Percentiles rank a stretch among this genome's conserved stretches.
phyloP scores from a whole-genome alignment of 2,797 vertebrate species.

The Malacoraja senta region DNA sequence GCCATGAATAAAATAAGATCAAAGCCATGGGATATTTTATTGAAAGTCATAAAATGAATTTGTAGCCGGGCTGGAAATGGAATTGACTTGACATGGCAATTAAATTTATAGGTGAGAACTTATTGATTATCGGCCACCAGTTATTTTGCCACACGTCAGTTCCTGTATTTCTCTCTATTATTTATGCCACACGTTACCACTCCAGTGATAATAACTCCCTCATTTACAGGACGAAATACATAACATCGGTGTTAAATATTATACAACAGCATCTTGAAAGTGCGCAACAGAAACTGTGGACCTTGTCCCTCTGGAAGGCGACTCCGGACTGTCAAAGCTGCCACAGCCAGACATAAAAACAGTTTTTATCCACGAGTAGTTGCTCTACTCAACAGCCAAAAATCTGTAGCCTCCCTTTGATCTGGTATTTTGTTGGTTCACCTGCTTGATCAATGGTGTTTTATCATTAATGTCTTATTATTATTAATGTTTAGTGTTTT shows the following conservation, averaged over 20 bases:
- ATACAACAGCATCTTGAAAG: background rate
- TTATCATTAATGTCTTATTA: no score
- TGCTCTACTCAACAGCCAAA: no score
- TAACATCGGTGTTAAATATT: constrained; percentile 55
- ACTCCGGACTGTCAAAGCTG: no score
- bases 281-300: background rate
- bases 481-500: no score
- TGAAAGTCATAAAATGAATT: constrained; percentile 59
- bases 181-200: constrained; percentile 67
- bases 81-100: constrained; percentile 67
- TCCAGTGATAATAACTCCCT: constrained; percentile 45
- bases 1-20: constrained; percentile 63
- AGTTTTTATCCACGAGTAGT: no score
- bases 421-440: no score
- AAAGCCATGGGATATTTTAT: constrained; percentile 51
- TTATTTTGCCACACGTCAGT: constrained; percentile 51
- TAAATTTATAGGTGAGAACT: constrained; percentile 66
- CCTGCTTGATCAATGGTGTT: no score
- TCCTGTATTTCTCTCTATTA: constrained; percentile 62
- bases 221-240: constrained; percentile 47
- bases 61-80: constrained; percentile 54
- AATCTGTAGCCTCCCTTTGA: no score
- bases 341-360: no score
- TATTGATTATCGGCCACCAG: constrained; percentile 67
- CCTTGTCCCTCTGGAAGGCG: background rate